These are phyloP conservation scores for Lycocorax pyrrhopterus DNA, from an alignment of 2,113 vertebrate species.

Conservation along the genomic window DNA sequence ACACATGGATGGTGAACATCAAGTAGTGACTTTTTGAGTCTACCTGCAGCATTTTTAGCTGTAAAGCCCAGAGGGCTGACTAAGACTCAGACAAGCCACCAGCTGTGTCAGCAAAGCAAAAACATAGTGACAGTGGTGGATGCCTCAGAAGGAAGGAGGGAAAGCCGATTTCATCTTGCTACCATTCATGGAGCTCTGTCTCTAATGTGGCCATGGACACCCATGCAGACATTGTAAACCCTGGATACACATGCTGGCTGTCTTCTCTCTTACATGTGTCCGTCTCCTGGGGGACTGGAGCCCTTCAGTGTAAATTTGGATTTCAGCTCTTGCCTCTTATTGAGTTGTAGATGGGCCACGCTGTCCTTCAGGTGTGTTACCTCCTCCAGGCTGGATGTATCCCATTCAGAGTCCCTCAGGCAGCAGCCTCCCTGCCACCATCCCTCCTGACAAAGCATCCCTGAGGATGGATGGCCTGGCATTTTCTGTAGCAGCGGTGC, in stretches of 20 bases:
- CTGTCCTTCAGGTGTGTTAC: background rate
- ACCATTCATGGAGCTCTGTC: background rate
- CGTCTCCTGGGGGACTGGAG: background rate
- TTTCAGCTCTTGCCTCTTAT: background rate
- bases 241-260: background rate
- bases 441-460: background rate
- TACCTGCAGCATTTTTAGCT: background rate
- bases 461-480: background rate
- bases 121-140: background rate
- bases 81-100: background rate
- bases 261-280: background rate
- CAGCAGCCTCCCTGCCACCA: background rate
- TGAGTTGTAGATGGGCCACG: background rate
- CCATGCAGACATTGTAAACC: background rate
- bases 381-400: background rate
- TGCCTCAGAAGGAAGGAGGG: background rate
- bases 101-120: background rate
- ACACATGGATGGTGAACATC: background rate
- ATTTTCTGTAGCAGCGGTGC: background rate
- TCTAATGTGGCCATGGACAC: background rate
- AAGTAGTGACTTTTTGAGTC: background rate
- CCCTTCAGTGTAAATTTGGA: background rate
- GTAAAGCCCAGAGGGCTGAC: background rate
- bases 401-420: rapidly evolving
- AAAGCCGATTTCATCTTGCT: background rate